Percentiles rank a stretch among this genome's conserved stretches.
phyloP scores from a whole-genome alignment of 2,797 vertebrate species.

The Schizopygopsis pylzovi region DNA sequence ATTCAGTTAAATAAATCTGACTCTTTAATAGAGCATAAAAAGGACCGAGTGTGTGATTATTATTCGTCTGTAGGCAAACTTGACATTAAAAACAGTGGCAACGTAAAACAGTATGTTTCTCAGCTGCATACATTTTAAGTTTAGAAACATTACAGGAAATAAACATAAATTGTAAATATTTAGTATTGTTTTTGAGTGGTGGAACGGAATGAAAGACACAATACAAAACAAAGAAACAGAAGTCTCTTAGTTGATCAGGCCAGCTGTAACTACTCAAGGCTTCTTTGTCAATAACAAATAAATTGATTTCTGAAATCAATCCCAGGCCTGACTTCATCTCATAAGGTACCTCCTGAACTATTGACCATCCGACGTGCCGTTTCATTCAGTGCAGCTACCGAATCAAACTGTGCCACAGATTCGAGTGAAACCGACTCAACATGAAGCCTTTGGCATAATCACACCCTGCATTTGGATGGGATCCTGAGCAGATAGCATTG shows the following conservation, averaged over 20 bases:
- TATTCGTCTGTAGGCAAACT: not conserved
- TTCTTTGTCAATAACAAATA: conserved; percentile 26
- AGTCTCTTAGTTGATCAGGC: not conserved
- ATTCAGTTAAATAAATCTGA: not conserved
- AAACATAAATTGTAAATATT: not conserved
- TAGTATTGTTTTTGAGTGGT: not conserved
- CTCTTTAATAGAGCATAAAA: not conserved
- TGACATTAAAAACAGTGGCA: not conserved
- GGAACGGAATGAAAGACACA: not conserved
- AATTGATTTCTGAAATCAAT: conserved; percentile 42
- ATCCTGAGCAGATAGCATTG: conserved; percentile 70
- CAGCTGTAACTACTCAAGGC: not conserved
- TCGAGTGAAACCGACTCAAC: conserved; percentile 66
- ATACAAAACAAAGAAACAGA: conserved; percentile 3
- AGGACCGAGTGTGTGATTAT: not conserved
- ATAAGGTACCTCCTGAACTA: conserved; percentile 49
- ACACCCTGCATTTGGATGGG: conserved; percentile 62
- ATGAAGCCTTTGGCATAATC: conserved; percentile 65
- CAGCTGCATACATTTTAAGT: not conserved
- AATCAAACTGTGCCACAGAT: conserved; percentile 68
- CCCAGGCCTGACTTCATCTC: not conserved
- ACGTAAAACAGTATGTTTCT: not conserved
- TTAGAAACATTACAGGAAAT: not conserved
- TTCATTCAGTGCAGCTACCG: conserved; percentile 59
- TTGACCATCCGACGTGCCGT: conserved; percentile 1